A percentile compares a stretch with the other conserved stretches of the same genome.
phyloP scores from a whole-genome alignment of 2,113 vertebrate species.

The Ciconia maguari region DNA sequence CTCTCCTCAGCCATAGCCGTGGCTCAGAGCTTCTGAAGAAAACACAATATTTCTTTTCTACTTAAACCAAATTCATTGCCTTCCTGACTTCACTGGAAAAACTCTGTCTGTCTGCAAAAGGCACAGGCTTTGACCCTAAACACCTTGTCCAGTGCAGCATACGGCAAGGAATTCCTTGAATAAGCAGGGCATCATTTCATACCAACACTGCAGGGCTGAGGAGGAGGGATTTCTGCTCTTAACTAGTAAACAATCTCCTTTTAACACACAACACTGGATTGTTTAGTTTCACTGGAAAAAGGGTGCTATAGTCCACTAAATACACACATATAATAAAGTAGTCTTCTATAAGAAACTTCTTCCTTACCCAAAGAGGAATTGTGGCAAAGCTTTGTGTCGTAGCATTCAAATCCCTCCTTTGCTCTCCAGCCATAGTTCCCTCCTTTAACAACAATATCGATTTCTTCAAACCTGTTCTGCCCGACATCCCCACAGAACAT shows the following conservation, averaged over 20 bases:
- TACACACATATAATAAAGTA: background rate
- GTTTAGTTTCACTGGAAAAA: background rate
- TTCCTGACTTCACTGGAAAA: background rate
- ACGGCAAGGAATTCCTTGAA: background rate
- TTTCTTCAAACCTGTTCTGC: conserved; percentile 87
- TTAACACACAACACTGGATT: background rate
- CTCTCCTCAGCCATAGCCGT: background rate
- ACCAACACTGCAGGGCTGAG: background rate
- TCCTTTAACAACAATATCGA: conserved; percentile 82
- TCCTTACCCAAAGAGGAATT: conserved; percentile 81
- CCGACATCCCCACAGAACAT: conserved; percentile 88
- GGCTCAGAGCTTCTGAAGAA: background rate
- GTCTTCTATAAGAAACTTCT: background rate
- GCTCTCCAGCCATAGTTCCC: conserved; percentile 89
- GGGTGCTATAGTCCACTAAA: background rate
- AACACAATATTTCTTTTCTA: background rate
- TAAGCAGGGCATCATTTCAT: background rate
- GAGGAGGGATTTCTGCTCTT: background rate
- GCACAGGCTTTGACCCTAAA: background rate
- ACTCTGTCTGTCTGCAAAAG: background rate
- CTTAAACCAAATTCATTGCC: background rate
- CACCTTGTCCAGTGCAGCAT: background rate
- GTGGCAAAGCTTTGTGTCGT: conserved; percentile 79
- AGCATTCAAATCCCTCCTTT: conserved; percentile 87
- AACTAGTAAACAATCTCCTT: background rate